Evolutionary conservation across 2,113 vertebrate species (phyloP), one percentile per base, ranked within the genome.

Genomic region (Scomber colias): DNA sequence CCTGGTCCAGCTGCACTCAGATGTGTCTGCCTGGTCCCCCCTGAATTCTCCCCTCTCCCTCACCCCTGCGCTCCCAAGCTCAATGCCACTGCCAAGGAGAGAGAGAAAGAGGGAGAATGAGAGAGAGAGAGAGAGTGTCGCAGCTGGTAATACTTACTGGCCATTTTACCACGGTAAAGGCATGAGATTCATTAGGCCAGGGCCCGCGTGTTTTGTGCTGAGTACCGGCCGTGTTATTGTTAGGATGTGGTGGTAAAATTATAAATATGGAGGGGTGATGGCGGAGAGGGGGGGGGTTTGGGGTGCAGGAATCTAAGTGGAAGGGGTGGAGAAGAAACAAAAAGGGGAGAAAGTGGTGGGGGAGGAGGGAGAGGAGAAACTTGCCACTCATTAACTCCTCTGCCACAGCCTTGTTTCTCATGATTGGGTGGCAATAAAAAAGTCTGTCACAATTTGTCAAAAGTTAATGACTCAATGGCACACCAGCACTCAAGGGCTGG

Each of bases 181-280:
- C 96, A 97, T 97, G 97, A 97, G 97, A 97, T 99, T 98, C 97
- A 98, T 98, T 99, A 98, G 96, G 82, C 96, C 96, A 93, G 96
- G 96, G 95, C 96, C 96, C 95, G 86, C 77, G 96, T 97, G 97
- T 97, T 98, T 97, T 98, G 96, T 96, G 96, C 97, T 95, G 85
- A 96, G 96, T 96, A 96, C 96, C 96, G 96, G 95, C 96, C 96
- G 93, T 98, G 97, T 99, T 99, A 98, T 98, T 98, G 97, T 98
- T 98, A 97, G 97, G 98, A 99, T 98, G 98, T 99, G 97, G 98
- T 99, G 97, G 97, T 98, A 97, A 98, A 99, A 98, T 97, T 96
- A 98, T 97, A 97, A 97, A 97, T 97, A 96, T 97, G 96, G 95
- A 96, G 95, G 95, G 95, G 95, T 49, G 68, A 49, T 71, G 46